Evolutionary conservation across 2,797 vertebrate species (phyloP).

Genomic region (Chaunax sp.): DNA sequence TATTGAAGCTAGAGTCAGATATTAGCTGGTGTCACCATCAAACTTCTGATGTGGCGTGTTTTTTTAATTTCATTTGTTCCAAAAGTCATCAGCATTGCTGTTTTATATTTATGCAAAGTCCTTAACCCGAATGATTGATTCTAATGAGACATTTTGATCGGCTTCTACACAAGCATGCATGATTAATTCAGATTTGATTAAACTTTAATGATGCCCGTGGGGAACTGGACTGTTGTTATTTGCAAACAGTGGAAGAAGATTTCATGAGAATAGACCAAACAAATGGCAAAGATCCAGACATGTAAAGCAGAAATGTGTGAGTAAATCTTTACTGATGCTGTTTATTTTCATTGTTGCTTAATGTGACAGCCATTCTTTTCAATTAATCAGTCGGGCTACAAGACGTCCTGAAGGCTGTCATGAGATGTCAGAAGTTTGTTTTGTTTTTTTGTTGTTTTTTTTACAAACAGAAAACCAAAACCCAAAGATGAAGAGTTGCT

Average conservation of each 20-base stretch:
- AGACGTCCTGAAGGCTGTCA: not conserved
- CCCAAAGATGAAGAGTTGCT: too few relatives aligned
- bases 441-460: too few relatives aligned
- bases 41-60: conserved; percentile 25
- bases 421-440: not conserved
- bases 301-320: not conserved
- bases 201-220: conserved; percentile 64
- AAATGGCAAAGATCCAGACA: not conserved
- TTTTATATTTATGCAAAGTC: conserved; percentile 52
- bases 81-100: conserved; percentile 30
- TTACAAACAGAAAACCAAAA: too few relatives aligned
- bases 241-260: conserved; percentile 31
- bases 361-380: not conserved
- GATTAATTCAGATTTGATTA: conserved; percentile 70
- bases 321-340: not conserved
- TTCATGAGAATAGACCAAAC: conserved; percentile 36
- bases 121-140: conserved; percentile 66
- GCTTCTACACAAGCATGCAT: conserved; percentile 49
- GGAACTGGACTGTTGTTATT: conserved; percentile 63
- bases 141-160: conserved; percentile 72
- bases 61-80: conserved; percentile 34
- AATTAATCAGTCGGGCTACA: not conserved
- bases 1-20: conserved; percentile 12
- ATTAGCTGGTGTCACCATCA: not conserved
- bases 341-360: conserved; percentile 7